Evolutionary conservation across 2,888 invertebrate species (phyloP), one percentile per base, ranked within the genome.

Genomic region (Parelbella ahira): DNA sequence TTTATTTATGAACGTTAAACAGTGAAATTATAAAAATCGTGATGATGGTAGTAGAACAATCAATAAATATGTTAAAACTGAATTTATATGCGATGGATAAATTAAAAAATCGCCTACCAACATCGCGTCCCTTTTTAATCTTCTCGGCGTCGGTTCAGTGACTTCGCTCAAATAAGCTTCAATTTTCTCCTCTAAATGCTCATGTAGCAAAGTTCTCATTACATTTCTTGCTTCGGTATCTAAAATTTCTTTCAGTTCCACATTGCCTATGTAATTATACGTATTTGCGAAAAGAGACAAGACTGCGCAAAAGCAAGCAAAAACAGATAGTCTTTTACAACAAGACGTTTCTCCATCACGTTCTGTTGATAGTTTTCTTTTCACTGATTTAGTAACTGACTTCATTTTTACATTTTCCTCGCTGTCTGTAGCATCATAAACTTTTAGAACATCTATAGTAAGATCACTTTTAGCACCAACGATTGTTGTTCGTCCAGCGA

Each of bases 111-210:
- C 7, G 53, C 75, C 68, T 62, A 87, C 86, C 63, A 86, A 51
- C 82, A 83, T 81, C 4, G 87, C 86, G 58, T 80, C 84, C 44
- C 86, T 68, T 56, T 71, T 84, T 30, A 59, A 10, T 36, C 82
- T 67, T 44, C 62, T 39, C 2, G 41, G 63, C 13, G 63, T 52
- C 7, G 58, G 60, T 4, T 59, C 58, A 11, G 58, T 61, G 1
- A 69, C 58, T 47, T 63, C 63, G 28, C 59, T 54, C 9, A 83
- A 49, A 48, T 77, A 77, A 15, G 60, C 65, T 15, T 78, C 70
- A 18, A 86, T 68, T 50, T 56, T 76, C 36, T 68, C 68, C 29
- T 73, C 73, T 49, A 86, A 50, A 20, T 63, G 69, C 47, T 68
- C 68, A 43, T 82, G 69, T 28, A 83, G 54, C 43, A 69, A 52